Percentiles rank a stretch among this genome's conserved stretches.
Evolutionary conservation across 2,888 invertebrate genomes (phyloP).

Genomic region (Eristalis tenax): DNA sequence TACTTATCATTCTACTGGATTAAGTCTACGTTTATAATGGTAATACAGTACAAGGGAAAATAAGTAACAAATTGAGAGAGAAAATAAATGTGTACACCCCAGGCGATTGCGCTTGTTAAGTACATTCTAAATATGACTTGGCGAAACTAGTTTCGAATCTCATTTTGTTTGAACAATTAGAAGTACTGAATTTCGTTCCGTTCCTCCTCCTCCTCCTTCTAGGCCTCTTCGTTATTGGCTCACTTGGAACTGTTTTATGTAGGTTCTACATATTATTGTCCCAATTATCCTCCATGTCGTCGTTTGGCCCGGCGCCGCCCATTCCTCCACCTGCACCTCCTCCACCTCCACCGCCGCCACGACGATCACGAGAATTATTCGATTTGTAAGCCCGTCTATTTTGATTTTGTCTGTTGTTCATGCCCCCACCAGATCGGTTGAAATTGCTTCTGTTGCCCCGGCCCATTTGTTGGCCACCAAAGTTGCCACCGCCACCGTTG

Average conservation of each 20-base stretch:
- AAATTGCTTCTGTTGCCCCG: slow-evolving; percentile 73
- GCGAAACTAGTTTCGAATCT: not conserved
- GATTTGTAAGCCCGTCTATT: slow-evolving; percentile 78
- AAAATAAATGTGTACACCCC: not conserved
- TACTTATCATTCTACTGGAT: too few species aligned
- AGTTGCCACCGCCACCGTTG: slow-evolving; percentile 44
- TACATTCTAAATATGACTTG: not conserved
- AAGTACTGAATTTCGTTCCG: not conserved
- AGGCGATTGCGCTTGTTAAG: not conserved
- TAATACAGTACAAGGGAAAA: too few species aligned
- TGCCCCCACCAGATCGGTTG: slow-evolving; percentile 5
- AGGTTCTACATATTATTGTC: not conserved
- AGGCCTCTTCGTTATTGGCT: not conserved
- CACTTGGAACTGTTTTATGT: not conserved
- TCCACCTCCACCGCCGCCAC: slow-evolving; percentile 71
- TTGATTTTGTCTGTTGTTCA: slow-evolving; percentile 46
- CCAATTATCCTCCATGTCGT: slow-evolving; percentile 27
- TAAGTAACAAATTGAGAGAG: too few species aligned
- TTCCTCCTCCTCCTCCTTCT: too few species aligned
- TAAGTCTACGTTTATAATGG: not conserved
- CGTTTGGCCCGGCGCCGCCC: slow-evolving; percentile 61
- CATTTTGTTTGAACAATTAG: not conserved
- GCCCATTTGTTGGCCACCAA: slow-evolving; percentile 77
- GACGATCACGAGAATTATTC: slow-evolving; percentile 82
- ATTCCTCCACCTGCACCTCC: slow-evolving; percentile 48